phyloP scores from a whole-genome alignment of 30 jellyfish, hydroid and myxozoan species.

The Hydractinia symbiolongicarpus region DNA sequence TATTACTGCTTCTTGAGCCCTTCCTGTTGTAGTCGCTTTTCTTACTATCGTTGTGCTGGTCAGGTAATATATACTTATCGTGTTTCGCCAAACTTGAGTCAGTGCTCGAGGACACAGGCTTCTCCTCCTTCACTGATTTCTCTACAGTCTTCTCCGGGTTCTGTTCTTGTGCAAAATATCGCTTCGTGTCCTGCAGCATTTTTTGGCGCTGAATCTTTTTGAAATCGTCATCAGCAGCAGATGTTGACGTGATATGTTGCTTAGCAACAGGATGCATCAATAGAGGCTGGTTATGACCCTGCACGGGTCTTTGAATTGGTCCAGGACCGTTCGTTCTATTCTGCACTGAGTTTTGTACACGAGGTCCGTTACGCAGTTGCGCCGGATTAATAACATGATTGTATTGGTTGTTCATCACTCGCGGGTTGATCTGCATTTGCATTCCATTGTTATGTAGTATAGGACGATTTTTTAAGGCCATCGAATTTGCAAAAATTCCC shows the following conservation, averaged over 20 bases:
- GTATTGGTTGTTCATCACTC: background rate
- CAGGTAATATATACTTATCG: slow-evolving; percentile 31
- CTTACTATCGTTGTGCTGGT: background rate
- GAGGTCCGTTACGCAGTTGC: slow-evolving; percentile 10
- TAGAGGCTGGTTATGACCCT: slow-evolving; percentile 16
- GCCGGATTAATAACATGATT: background rate
- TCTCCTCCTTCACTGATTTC: background rate
- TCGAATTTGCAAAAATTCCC: background rate
- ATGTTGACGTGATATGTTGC: background rate
- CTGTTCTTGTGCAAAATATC: slow-evolving; percentile 56
- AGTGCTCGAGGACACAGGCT: background rate
- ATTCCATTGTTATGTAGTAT: background rate
- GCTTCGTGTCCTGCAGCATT: slow-evolving; percentile 86
- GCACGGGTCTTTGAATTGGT: slow-evolving; percentile 38
- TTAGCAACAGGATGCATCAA: slow-evolving; percentile 6
- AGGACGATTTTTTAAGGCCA: background rate
- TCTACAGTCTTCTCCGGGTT: background rate
- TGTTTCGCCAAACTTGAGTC: slow-evolving; percentile 16
- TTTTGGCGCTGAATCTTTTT: slow-evolving; percentile 82
- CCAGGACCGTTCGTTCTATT: slow-evolving; percentile 19
- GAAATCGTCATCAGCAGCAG: slow-evolving; percentile 27
- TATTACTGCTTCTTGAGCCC: background rate
- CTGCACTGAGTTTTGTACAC: background rate
- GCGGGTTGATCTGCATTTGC: background rate
- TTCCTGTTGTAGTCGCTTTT: slow-evolving; percentile 8